Evolutionary conservation across 1,140 invertebrate species (phyloP), one percentile per base, ranked within the genome.

Genomic region (Drosophila athabasca): DNA sequence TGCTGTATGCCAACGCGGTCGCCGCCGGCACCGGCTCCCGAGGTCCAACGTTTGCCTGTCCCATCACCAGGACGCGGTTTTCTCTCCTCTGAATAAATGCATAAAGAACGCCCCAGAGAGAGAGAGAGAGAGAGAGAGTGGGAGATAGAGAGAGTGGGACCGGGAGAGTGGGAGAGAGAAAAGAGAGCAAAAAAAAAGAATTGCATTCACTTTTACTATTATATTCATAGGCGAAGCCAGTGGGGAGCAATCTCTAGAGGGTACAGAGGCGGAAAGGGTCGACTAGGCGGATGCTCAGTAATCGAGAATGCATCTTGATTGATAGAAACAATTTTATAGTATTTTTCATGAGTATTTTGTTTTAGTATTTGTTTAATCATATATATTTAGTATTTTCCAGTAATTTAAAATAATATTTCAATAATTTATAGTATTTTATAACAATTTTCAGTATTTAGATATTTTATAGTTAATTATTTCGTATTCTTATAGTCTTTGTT

Each of bases 141-240:
- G 31, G 54, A n/a, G n/a, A n/a, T n/a, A n/a, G n/a, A n/a, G n/a
- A n/a, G n/a, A n/a, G 58, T 35, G 45, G 31, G 54, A 58, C 48
- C 4, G 24, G 24, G 5, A 5, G 24, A 26, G 24, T 26, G 24
- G 4, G 29, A 39, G 22, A 51, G 41, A 29, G 31, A 43, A n/a
- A 54, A 9, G 35, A 46, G 41, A 8, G 45, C 66, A 53, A 35
- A 45, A 66, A 45, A 11, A 58, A 59, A 50, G 74, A 79, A 84
- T 49, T 83, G 84, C 82, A 85, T 82, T 87, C 82, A 87, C 78
- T 87, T 87, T 87, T 82, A 87, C 74, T 85, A 81, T 85, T 87
- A 87, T 78, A 85, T 85, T 85, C 82, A 85, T 85, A 87, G 82
- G 82, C 73, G 64, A 66, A 68, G 39, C 59, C 50, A 62, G 57